Evolutionary conservation across 2,888 invertebrate genomes (phyloP), one percentile per base, ranked within the genome.

Genomic region (Cephus pygmeus): DNA sequence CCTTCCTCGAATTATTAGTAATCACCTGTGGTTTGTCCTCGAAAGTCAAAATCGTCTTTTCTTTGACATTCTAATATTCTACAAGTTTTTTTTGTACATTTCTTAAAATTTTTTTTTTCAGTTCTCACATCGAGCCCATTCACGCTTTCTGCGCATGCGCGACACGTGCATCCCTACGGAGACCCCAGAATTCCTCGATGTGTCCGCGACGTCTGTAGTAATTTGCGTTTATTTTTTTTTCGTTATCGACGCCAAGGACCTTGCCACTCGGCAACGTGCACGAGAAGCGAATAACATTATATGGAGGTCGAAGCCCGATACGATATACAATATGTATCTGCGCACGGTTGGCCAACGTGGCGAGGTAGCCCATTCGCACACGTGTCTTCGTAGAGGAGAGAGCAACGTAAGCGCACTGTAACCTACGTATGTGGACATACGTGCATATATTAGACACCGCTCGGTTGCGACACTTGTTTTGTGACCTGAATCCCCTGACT

Each of bases 401-500:
- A 6, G 30, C 11, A 33, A 69, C 11, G 30, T 33, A 33, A 30
- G 69, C 69, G 6, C 15, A 15, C 15, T 40, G 15, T 40, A 40
- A 1, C 40, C 6, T 40, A 40, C 40, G 40, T 40, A 40, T 40
- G 40, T 40, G 40, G 40, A 40, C 40, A 40, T 15, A 40, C 40
- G 40, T 40, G 40, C 15, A 15, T 40, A 40, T 40, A 40, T 40
- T 40, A 40, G 15, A 15, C 40, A 40, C 40, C 15, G 69, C 30
- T 11, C n/a, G 80, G 83, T 88, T 88, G 86, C 88, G 86, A 88
- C 88, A 89, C 87, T 89, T 89, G 88, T 88, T 89, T 88, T 87
- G 85, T 87, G 88, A 89, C 89, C 89, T 89, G 87, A 84, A 89
- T 89, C 83, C 81, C 83, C 35, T 35, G 76, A 74, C 80, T 78